These are phyloP conservation scores for Elgaria multicarinata DNA, from an alignment of 2,113 vertebrate species.

Conservation along the genomic window DNA sequence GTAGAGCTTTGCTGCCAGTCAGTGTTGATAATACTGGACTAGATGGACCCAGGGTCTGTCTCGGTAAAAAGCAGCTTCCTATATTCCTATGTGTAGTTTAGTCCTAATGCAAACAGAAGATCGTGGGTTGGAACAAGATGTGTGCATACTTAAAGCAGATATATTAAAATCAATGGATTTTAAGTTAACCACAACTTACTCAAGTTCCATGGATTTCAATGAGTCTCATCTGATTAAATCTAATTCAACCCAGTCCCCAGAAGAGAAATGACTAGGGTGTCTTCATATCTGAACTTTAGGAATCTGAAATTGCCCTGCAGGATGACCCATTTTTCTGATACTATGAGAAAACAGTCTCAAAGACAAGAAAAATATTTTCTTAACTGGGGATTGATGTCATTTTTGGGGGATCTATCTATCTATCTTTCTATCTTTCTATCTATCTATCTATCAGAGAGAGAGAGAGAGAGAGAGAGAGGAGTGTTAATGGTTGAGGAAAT, in stretches of 20 bases:
- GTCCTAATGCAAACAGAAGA: too few species aligned
- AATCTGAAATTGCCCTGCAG: slow-evolving; percentile 43
- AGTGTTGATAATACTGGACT: too few species aligned
- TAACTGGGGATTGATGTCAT: slow-evolving; percentile 60
- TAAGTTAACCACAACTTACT: not conserved
- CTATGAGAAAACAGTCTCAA: slow-evolving; percentile 56
- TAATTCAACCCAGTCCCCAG: not conserved
- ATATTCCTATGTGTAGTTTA: too few species aligned
- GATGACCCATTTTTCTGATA: slow-evolving; percentile 64
- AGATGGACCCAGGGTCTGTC: too few species aligned
- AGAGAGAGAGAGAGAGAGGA: not conserved
- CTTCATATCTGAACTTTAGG: slow-evolving; percentile 6
- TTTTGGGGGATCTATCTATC: too few species aligned
- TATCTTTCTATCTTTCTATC: too few species aligned
- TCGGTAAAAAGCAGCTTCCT: too few species aligned
- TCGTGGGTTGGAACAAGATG: not conserved
- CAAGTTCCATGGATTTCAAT: not conserved
- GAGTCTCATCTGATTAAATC: not conserved
- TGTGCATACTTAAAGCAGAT: not conserved
- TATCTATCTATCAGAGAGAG: too few species aligned
- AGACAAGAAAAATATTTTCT: slow-evolving; percentile 65
- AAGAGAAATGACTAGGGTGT: not conserved
- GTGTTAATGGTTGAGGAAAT: slow-evolving; percentile 59
- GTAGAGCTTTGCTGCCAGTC: too few species aligned
- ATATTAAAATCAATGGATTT: not conserved